Conservation (phyloP, 2,797 vertebrate species). For the Trematomus bernacchii region DNA sequence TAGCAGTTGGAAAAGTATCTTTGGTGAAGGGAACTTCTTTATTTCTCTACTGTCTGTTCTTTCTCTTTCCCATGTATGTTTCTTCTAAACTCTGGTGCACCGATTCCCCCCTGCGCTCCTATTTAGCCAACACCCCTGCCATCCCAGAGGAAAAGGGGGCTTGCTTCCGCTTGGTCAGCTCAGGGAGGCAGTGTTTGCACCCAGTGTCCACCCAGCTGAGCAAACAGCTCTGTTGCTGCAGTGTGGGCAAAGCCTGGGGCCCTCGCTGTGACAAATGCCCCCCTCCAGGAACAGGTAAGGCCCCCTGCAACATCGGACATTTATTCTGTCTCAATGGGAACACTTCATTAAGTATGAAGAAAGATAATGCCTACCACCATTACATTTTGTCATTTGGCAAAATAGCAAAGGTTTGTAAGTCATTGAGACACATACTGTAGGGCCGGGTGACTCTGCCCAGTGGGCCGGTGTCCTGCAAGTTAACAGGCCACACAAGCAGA, state of each 20-base stretch:
- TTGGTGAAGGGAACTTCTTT: conserved; percentile 78
- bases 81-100: conserved; percentile 57
- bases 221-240: conserved; percentile 99
- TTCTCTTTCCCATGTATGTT: conserved; percentile 66
- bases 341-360: no score
- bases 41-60: conserved; percentile 67
- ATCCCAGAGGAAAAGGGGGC: conserved; percentile 95
- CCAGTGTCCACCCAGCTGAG: conserved; percentile 97
- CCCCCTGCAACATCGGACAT: conserved; percentile 22
- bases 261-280: conserved; percentile 96
- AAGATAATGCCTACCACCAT: no score
- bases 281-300: conserved; percentile 95
- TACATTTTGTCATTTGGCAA: no score
- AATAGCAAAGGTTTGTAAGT: no score
- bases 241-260: conserved; percentile 99
- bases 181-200: conserved; percentile 95
- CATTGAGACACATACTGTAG: no score
- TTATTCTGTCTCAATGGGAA: neutral
- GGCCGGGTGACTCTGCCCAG: no score
- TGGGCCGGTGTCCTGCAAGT: no score
- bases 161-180: conserved; percentile 96
- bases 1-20: conserved; percentile 38
- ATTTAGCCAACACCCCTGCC: conserved; percentile 90
- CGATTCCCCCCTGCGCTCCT: conserved; percentile 54
- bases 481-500: no score